A percentile compares a stretch with the other conserved stretches of the same genome.
phyloP scores from a whole-genome alignment of 2,888 invertebrate genomes.

The Sesia apiformis region DNA sequence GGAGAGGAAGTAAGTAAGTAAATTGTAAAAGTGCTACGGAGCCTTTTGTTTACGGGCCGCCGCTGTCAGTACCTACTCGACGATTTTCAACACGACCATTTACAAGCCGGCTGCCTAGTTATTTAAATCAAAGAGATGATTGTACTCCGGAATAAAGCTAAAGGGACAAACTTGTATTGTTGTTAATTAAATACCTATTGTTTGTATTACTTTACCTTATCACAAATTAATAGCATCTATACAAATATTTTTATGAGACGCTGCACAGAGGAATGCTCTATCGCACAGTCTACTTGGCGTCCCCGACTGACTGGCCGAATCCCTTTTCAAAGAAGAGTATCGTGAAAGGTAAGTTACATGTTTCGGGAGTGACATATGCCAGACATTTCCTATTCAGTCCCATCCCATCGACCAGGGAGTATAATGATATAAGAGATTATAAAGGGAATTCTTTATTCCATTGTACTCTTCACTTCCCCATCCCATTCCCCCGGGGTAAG shows the following conservation, averaged over 20 bases:
- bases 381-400: too few relatives aligned
- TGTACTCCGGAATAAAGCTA: too few relatives aligned
- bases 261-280: not conserved
- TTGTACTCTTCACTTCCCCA: too few relatives aligned
- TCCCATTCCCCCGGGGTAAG: too few relatives aligned
- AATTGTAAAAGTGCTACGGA: conserved; percentile 57
- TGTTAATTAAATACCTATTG: not conserved
- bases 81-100: conserved; percentile 21
- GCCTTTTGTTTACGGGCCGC: conserved; percentile 48
- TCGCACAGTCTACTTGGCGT: not conserved
- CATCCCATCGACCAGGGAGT: too few relatives aligned
- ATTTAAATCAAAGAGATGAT: conserved; percentile 1
- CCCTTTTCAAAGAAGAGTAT: too few relatives aligned
- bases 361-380: too few relatives aligned
- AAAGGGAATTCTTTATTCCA: too few relatives aligned
- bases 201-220: not conserved
- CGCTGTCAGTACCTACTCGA: conserved; percentile 29
- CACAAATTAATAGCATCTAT: not conserved
- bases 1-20: conserved; percentile 49
- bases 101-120: conserved; percentile 2
- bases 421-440: too few relatives aligned
- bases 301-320: too few relatives aligned
- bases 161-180: too few relatives aligned
- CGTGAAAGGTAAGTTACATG: too few relatives aligned
- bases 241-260: not conserved